phyloP scores from a whole-genome alignment of 2,113 vertebrate genomes.

The Toxotes jaculatrix region DNA sequence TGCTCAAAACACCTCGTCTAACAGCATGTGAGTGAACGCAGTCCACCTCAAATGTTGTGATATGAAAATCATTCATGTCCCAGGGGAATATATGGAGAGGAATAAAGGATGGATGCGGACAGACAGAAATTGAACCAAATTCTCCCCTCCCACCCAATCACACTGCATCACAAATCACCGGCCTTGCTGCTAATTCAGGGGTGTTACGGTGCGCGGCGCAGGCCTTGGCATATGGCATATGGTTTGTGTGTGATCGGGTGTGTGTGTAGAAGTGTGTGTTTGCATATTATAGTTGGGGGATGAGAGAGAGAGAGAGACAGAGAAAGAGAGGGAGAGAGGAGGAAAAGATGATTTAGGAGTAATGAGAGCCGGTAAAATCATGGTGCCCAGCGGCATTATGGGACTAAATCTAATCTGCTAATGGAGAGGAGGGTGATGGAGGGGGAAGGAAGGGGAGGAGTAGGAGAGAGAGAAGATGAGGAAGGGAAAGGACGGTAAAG shows the following conservation, averaged over 20 bases:
- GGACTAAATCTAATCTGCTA: conserved; percentile 85
- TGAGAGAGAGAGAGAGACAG: conserved; percentile 26
- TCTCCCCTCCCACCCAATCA: conserved; percentile 68
- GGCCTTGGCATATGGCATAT: conserved; percentile 60
- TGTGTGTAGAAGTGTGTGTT: conserved; percentile 48
- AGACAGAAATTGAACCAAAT: conserved; percentile 69
- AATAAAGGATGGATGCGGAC: conserved; percentile 64
- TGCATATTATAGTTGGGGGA: conserved; percentile 53
- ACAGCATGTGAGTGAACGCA: conserved; percentile 28
- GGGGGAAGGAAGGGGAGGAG: conserved; percentile 31
- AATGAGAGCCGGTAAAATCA: conserved; percentile 81
- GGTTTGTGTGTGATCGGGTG: conserved; percentile 38
- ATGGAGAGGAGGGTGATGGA: conserved; percentile 68
- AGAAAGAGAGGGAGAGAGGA: conserved; percentile 43
- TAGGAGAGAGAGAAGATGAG: conserved; percentile 39
- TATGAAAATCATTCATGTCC: conserved; percentile 68
- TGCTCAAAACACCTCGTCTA: conserved; percentile 39
- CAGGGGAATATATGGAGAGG: conserved; percentile 39
- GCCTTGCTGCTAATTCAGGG: conserved; percentile 67
- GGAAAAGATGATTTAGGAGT: conserved; percentile 79
- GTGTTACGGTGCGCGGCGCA: conserved; percentile 31
- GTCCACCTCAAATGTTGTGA: conserved; percentile 45
- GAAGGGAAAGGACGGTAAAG: conserved; percentile 43
- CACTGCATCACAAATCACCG: conserved; percentile 75
- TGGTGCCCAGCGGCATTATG: conserved; percentile 78